These are phyloP conservation scores for Lydus trimaculatus DNA, from an alignment of 2,888 invertebrate species.

Conservation along the genomic window DNA sequence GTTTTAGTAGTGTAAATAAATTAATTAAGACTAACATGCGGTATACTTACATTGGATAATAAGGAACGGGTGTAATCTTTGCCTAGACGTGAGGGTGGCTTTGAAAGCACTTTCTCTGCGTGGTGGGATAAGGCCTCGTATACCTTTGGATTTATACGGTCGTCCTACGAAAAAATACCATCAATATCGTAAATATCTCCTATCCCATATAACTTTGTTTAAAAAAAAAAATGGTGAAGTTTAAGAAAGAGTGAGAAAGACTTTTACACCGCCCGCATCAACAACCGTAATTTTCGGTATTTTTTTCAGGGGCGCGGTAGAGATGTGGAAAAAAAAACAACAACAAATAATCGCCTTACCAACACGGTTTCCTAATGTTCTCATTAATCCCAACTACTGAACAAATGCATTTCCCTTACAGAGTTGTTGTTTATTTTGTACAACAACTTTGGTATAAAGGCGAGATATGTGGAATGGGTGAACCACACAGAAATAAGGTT, in stretches of 20 bases:
- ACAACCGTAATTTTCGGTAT: background rate
- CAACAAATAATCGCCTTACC: slow-evolving; percentile 2
- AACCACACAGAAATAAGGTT: background rate
- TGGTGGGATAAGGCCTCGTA: slow-evolving; percentile 50
- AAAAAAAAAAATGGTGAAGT: background rate
- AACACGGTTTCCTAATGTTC: background rate
- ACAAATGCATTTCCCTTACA: background rate
- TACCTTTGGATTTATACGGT: slow-evolving; percentile 45
- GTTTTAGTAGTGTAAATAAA: slow-evolving; percentile 22
- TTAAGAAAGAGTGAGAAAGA: background rate
- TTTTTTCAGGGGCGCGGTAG: background rate
- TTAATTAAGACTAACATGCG: slow-evolving; percentile 21
- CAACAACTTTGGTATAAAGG: background rate
- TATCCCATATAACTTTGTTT: background rate
- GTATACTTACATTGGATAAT: slow-evolving; percentile 29
- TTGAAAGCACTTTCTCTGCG: slow-evolving; percentile 50
- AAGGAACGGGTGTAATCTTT: slow-evolving; percentile 35
- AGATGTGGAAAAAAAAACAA: background rate
- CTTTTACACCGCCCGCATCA: background rate
- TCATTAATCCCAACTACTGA: background rate
- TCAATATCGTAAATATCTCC: slow-evolving; percentile 28
- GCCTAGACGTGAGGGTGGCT: slow-evolving; percentile 41
- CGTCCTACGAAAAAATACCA: slow-evolving; percentile 39
- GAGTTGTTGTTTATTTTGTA: background rate
- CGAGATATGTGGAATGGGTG: background rate